phyloP scores from a whole-genome alignment of 1,140 invertebrate genomes.

The Pachypsylla venusta region DNA sequence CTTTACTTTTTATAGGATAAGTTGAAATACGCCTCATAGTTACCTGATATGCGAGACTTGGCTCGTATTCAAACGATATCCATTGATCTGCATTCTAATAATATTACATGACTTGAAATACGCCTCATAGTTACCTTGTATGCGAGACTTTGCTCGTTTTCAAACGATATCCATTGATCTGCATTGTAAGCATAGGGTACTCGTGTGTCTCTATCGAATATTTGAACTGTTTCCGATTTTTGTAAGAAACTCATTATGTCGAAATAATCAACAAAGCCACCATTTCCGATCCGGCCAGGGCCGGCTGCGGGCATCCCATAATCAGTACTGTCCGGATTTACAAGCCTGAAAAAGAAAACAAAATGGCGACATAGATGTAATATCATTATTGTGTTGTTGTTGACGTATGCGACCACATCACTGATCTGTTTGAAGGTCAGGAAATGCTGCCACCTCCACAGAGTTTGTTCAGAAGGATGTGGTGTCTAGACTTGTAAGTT shows the following conservation, averaged over 20 bases:
- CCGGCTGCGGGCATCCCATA: conserved; percentile 46
- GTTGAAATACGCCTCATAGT: no score
- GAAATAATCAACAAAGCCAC: conserved; percentile 55
- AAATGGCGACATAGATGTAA: not conserved
- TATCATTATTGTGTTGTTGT: no score
- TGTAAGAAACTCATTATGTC: conserved; percentile 50
- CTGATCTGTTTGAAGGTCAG: no score
- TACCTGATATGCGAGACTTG: conserved; percentile 58
- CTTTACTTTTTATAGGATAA: no score
- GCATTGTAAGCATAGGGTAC: conserved; percentile 63
- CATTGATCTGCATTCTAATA: conserved; percentile 58
- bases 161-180: conserved; percentile 79
- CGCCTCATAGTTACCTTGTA: conserved; percentile 52
- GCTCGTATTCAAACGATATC: conserved; percentile 72
- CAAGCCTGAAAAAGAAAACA: conserved; percentile 35
- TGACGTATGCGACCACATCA: no score
- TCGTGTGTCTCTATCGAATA: conserved; percentile 47
- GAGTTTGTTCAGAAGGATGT: no score
- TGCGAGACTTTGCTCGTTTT: conserved; percentile 53
- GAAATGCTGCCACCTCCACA: no score
- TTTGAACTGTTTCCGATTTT: conserved; percentile 32
- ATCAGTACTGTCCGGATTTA: conserved; percentile 44
- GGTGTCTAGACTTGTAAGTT: no score
- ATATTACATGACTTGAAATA: no score
- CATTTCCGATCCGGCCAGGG: conserved; percentile 41